Base-by-base conservation (phyloP, 2,888 invertebrate species). In the Tenthredo distinguenda region DNA sequence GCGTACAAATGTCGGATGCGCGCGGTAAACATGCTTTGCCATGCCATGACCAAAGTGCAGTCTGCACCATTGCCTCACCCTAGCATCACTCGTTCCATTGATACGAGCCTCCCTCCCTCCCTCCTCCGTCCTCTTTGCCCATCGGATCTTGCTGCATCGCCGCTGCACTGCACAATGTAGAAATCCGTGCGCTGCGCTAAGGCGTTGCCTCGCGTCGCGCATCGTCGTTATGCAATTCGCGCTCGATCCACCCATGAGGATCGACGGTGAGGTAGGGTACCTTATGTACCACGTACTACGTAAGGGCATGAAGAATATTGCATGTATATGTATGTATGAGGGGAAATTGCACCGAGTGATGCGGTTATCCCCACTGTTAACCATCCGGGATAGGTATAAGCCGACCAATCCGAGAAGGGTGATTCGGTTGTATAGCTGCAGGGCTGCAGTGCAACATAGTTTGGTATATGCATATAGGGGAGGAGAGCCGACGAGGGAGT, bases 1-100 rank as follows among this genome's bases (percentile, higher is more conserved):
- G 90, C 91, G 90, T 88, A 90, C 86, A 88, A 91, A 91, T 91
- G 90, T 91, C 91, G 10, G 58, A 71, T 40, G 85, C 74, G 81
- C 65, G 62, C 85, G 47, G 86, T 86, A 87, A 87, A 50, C 87
- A 86, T 72, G 86, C 82, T 68, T 77, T 9, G 34, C 15, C 15
- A 58, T 81, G 81, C 40, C 62, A 47, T 43, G 58, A 62, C 37
- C 7, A 81, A 81, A 81, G 81, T 81, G 81, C 62, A 81, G 62
- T 50, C 62, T 81, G 81, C 81, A 81, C 18, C 81, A 34, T 81
- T 81, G 81, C 81, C n/a, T 81, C 21, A 58, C 81, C 81, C 81
- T n/a, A 3, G 62, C 62, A 21, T 79, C 58, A 26, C 55, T 34
- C 55, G 34, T 58, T 47, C 58, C 79, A 79, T 79, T 79, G 79